Conservation (phyloP, 35 echinoderm and acorn worm genomes). For the Diadema setosum region DNA sequence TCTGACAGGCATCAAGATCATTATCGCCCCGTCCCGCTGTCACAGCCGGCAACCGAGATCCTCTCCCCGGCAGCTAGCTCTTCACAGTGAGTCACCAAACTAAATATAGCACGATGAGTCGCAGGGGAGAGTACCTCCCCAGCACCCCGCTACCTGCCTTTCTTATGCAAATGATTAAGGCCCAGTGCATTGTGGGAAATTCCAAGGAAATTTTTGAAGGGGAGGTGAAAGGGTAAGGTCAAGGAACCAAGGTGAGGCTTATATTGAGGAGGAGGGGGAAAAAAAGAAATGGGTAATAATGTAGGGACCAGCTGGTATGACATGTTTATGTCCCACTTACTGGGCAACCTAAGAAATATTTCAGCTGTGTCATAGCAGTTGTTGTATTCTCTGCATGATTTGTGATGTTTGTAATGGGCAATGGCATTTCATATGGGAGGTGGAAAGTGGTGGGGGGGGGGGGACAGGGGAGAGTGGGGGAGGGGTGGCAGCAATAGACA, state of each 20-base stretch:
- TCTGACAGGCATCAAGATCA: no score
- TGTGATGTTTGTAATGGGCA: neutral
- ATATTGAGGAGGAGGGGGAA: neutral
- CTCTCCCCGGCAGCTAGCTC: no score
- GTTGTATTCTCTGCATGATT: no score
- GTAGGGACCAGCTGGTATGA: no score
- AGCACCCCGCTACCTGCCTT: neutral
- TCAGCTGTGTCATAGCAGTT: no score
- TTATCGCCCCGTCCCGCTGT: no score
- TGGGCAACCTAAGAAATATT: no score
- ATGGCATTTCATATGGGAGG: neutral
- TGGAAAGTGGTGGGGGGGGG: neutral
- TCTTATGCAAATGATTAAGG: slow-evolving; percentile 17
- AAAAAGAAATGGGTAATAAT: neutral
- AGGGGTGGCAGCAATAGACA: neutral
- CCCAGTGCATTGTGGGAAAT: slow-evolving; percentile 14
- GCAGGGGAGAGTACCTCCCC: neutral
- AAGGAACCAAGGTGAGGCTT: neutral
- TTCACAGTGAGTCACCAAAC: neutral
- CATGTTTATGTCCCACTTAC: no score
- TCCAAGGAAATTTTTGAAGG: neutral
- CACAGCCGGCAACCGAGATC: no score
- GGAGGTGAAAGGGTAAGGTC: neutral
- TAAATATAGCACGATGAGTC: slow-evolving; percentile 4
- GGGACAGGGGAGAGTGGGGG: neutral